Evolutionary conservation across 2,113 vertebrate species (phyloP).

Genomic region (Coreoperca whiteheadi): DNA sequence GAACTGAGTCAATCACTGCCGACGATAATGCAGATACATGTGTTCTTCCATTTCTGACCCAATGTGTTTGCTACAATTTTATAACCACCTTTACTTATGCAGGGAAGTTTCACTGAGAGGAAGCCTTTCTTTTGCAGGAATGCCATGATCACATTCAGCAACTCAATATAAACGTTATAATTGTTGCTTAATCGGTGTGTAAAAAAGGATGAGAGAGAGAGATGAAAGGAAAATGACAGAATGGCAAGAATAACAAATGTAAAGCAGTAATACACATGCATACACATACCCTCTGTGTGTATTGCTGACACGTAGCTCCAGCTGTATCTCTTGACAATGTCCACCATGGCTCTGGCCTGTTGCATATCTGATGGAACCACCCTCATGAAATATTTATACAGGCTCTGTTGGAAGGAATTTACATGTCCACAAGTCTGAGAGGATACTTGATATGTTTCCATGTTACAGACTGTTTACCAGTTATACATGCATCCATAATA

Average conservation of each 20-base stretch:
- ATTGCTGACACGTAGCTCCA: slow-evolving; percentile 99
- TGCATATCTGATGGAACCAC: slow-evolving; percentile 98
- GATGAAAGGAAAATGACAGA: neutral
- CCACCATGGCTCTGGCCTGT: slow-evolving; percentile 98
- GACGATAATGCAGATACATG: neutral
- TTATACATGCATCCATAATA: slow-evolving; percentile 4
- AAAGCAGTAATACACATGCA: neutral
- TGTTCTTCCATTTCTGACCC: neutral
- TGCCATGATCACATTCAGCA: neutral
- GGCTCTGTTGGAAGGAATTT: slow-evolving; percentile 77
- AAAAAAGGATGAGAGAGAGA: neutral
- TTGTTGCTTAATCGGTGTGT: neutral
- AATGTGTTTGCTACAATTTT: too few relatives aligned
- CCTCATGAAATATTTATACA: slow-evolving; percentile 99
- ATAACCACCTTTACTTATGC: too few relatives aligned
- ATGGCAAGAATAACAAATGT: neutral
- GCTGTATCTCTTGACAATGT: slow-evolving; percentile 98
- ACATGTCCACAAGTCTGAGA: slow-evolving; percentile 24
- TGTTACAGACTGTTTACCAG: neutral
- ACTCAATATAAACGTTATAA: neutral
- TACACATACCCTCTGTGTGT: slow-evolving; percentile 93
- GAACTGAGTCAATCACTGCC: neutral
- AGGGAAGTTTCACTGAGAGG: too few relatives aligned
- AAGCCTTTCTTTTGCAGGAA: too few relatives aligned
- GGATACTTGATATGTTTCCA: neutral